Percentiles rank a stretch among this genome's conserved stretches.
Conservation (phyloP, 2,797 vertebrate species). For the Pteropus rufus region DNA sequence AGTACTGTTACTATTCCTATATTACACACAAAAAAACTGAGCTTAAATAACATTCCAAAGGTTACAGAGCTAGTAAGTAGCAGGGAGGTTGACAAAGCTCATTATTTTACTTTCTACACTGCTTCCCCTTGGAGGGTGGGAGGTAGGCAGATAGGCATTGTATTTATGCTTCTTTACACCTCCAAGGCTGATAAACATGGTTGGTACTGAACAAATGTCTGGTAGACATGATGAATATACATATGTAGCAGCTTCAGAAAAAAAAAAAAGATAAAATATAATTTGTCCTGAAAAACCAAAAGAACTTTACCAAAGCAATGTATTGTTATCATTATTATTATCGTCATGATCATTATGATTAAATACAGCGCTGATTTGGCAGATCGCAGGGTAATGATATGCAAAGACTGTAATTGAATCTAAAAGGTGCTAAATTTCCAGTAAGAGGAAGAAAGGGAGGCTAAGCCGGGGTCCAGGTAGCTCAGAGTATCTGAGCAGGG, state of each 20-base stretch:
- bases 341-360: background rate
- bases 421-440: background rate
- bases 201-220: background rate
- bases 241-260: background rate
- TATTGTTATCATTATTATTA: background rate
- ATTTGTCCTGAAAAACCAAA: slow-evolving; percentile 30
- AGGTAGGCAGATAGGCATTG: background rate
- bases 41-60: background rate
- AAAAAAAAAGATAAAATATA: background rate
- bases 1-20: background rate
- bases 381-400: background rate
- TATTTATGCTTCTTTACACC: background rate
- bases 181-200: background rate
- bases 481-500: background rate
- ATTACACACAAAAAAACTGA: background rate
- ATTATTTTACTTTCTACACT: background rate
- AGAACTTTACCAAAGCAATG: slow-evolving; percentile 2
- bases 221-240: background rate
- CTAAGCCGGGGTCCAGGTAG: background rate
- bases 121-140: background rate
- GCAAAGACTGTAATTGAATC: background rate
- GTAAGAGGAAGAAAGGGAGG: background rate
- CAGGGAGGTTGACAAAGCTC: background rate
- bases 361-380: background rate
- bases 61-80: background rate